Base-by-base conservation (phyloP, 2,888 invertebrate species). In the Adela reaumurella region DNA sequence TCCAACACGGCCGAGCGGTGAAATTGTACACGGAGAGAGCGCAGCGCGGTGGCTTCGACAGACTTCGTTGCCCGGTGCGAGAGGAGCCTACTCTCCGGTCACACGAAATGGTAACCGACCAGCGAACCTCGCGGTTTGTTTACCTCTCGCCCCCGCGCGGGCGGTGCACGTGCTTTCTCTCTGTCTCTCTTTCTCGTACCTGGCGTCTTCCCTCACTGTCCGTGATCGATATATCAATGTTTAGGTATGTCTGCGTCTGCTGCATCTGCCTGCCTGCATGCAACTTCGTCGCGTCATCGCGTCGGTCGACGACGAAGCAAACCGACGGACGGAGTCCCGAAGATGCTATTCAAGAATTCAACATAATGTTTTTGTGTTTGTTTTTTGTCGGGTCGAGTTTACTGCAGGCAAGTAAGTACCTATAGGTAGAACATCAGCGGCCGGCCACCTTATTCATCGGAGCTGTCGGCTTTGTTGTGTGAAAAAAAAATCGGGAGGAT, bases 31-130 rank as follows among this genome's bases (percentile, higher is more conserved):
- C 35, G 35, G 35, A 35, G 35, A 35, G 35, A 35, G 35, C 14
- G 8, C 35, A 10, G 35, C 14, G 35, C 8, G 35, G 35, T 3
- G 35, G 35, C n/a, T 35, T 35, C 35, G n/a, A n/a, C n/a, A n/a
- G n/a, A n/a, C 35, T 35, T 14, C 11, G 35, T 14, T 14, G 35
- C 3, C 35, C 35, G n/a, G 6, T 14, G 4, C 35, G 35, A 35
- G 35, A 35, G 35, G 35, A 35, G n/a, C n/a, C n/a, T n/a, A 35
- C 11, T 14, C 35, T 35, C 14, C 35, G 4, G 8, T 3, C 6
- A 68, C 69, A 73, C 74, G 62, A 77, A 77, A 78, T 78, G 77
- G 77, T 78, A 67, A 78, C 77, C n/a, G 77, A 66, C 73, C 76
- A 76, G 77, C 76, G 77, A 70, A 76, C 73, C 70, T 66, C 65